Evolutionary conservation across 2,797 vertebrate species (phyloP), one percentile per base, ranked within the genome.

Genomic region (Amblyopsis hoosieri): DNA sequence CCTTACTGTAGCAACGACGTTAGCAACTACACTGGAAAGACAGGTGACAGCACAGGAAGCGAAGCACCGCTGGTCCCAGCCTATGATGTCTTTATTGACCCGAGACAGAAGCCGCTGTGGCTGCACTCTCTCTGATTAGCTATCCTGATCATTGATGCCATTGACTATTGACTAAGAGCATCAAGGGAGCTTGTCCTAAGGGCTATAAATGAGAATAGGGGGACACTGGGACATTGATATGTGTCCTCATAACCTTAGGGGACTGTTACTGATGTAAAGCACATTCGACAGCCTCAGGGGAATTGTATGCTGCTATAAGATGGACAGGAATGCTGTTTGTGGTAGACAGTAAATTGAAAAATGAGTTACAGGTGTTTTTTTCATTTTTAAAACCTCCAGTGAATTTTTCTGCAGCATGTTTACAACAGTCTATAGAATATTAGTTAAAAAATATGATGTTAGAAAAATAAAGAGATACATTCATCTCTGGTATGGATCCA

Each of bases 61-160:
- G 8, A 47, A 69, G 67, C 62, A 65, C 10, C 58, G 42, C 71
- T 80, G 55, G 69, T 75, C 60, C 62, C 75, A 70, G 81, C 87
- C 81, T 82, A 74, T 87, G 60, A 83, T 81, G 75, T 78, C 74
- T 85, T 85, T 84, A 89, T 82, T 76, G 86, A 86, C 56, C 60
- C 47, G 64, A 63, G 67, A 73, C 69, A 80, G 68, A 15, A 54
- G 78, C 62, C 69, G 47, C 8, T 76, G 73, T 87, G 83, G 74
- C 58, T 86, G 88, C 88, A 91, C 88, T 90, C 80, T 84, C 65
- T 78, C 75, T 88, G 85, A 91, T 91, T 88, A 87, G 81, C 76
- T 72, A 73, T 71, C 71, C 81, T 74, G 64, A 78, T 80, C 75
- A 79, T 74, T 80, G 84, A 85, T 76, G 62, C 64, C 64, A 87